phyloP scores from a whole-genome alignment of 2,888 invertebrate species.

The Drosophila mimica region DNA sequence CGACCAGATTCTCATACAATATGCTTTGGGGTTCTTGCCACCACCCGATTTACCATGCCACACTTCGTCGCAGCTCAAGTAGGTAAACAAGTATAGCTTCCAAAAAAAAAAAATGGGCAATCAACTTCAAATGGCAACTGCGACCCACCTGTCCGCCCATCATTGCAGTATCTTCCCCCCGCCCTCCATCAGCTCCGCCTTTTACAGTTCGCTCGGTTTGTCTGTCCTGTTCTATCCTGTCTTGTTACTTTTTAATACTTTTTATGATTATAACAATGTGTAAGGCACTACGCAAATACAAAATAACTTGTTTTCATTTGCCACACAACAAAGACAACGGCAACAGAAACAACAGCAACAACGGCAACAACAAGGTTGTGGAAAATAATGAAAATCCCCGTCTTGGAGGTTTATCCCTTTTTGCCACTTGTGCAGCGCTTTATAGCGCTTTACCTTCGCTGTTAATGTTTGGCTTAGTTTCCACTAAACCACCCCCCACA shows the following conservation, averaged over 20 bases:
- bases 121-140: slow-evolving; percentile 71
- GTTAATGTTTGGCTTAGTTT: slow-evolving; percentile 69
- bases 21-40: slow-evolving; percentile 4
- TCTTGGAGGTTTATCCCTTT: slow-evolving; percentile 52
- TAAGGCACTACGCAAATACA: slow-evolving; percentile 70
- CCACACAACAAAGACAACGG: slow-evolving; percentile 12
- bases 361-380: slow-evolving; percentile 20
- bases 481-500: slow-evolving; percentile 50
- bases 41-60: not conserved
- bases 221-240: slow-evolving; percentile 6
- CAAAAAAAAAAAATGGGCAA: slow-evolving; percentile 69
- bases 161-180: not conserved
- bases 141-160: slow-evolving; percentile 57
- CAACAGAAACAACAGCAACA: slow-evolving; percentile 3
- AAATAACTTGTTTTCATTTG: slow-evolving; percentile 65
- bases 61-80: slow-evolving; percentile 40
- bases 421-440: slow-evolving; percentile 50
- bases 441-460: slow-evolving; percentile 33
- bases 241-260: slow-evolving; percentile 75
- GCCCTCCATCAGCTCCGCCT: not conserved
- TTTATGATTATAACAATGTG: slow-evolving; percentile 79
- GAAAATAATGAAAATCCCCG: slow-evolving; percentile 64
- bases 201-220: slow-evolving; percentile 10
- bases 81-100: slow-evolving; percentile 74
- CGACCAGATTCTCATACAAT: slow-evolving; percentile 60